Base-by-base conservation (phyloP, 1,140 invertebrate genomes). In the Chrysomallon squamiferum region DNA sequence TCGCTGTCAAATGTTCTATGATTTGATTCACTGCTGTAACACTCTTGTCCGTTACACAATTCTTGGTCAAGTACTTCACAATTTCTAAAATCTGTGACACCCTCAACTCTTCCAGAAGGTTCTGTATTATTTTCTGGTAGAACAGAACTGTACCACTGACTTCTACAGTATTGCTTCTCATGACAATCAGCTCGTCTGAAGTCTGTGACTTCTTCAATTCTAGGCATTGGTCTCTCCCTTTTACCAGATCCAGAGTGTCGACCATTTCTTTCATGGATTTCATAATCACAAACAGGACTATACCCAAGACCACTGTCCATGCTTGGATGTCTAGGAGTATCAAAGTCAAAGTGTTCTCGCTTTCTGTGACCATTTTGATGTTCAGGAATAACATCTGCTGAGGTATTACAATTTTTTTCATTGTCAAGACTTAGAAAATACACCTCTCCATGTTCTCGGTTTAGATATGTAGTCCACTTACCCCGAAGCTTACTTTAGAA, bases 381-480 rank as follows among this genome's bases (percentile, higher is more conserved):
- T 30, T 54, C 50, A 7, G 50, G n/a, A 27, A 13, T 30, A 27
- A 30, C 29, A 22, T 11, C 25, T 30, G 22, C 29, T 6, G 22
- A 6, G 15, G 50, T 54, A 33, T 49, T 60, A 4, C 32, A 27
- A 49, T 47, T 41, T 52, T 29, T 38, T 47, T 60, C 59, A 35
- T 27, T 32, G 27, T 59, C 64, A n/a, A 52, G 30, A 22, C 57
- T 43, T 56, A 64, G 47, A 50, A 59, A 66, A 57, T 59, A 66
- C 22, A 66, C 30, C 15, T 60, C 64, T 27, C 64, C 64, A 43
- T 66, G 41, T 18, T 66, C 35, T 7, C 29, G 64, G 4, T 50
- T 57, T 45, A 66, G 57, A 60, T 66, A 58, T 2, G 43, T 35
- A 41, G 57, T 43, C 64, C 64, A 66, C 6, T 41, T 66, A 15